Conservation (phyloP, 1,140 invertebrate species). For the Hylaeus anthracinus region DNA sequence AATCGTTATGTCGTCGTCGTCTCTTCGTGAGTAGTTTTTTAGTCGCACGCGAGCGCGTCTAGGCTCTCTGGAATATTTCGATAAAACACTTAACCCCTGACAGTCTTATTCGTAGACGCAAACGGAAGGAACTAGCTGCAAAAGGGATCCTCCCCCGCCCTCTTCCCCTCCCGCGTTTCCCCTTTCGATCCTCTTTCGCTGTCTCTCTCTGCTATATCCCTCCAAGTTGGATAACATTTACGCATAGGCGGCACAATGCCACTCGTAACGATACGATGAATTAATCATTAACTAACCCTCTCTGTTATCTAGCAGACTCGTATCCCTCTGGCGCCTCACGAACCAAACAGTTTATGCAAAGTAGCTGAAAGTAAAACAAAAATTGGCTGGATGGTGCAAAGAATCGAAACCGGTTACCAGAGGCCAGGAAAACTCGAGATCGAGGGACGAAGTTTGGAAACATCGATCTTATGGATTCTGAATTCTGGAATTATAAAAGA, state of each 20-base stretch:
- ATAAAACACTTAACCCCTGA: conserved; percentile 73
- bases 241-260: conserved; percentile 64
- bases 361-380: conserved; percentile 56
- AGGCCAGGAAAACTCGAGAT: too few species aligned
- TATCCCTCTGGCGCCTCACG: conserved; percentile 16
- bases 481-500: too few species aligned
- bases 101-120: conserved; percentile 66
- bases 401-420: too few species aligned
- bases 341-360: conserved; percentile 33
- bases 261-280: conserved; percentile 67
- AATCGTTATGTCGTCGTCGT: not conserved
- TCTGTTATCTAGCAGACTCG: not conserved
- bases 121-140: not conserved
- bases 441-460: too few species aligned
- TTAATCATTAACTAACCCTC: conserved; percentile 59
- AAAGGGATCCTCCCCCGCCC: conserved; percentile 34
- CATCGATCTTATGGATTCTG: too few species aligned
- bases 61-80: conserved; percentile 69
- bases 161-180: not conserved
- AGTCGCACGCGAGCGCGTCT: conserved; percentile 67
- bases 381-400: not conserved
- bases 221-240: conserved; percentile 59
- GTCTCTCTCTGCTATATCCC: too few species aligned
- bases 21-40: conserved; percentile 57
- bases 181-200: not conserved